A percentile compares a stretch with the other conserved stretches of the same genome.
Conservation (phyloP, 2,113 vertebrate genomes). For the Podarcis cretensis region DNA sequence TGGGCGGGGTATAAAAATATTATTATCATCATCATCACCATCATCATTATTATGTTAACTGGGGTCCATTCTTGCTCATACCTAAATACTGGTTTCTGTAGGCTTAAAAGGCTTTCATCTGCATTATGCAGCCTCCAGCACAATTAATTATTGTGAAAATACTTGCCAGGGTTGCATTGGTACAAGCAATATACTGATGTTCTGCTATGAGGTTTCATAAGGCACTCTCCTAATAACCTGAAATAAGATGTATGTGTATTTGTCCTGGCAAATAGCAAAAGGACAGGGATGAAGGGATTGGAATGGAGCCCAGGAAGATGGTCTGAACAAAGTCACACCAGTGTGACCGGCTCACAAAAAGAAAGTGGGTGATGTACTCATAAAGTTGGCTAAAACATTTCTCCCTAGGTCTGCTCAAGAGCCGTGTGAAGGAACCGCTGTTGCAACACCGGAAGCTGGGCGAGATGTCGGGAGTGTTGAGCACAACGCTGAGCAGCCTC, state of each 20-base stretch:
- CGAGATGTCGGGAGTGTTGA: conserved; percentile 56
- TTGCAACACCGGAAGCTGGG: no score
- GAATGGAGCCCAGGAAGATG: neutral
- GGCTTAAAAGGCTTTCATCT: neutral
- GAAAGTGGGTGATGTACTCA: neutral
- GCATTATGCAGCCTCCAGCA: neutral
- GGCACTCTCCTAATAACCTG: neutral
- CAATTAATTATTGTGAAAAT: neutral
- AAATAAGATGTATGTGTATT: neutral
- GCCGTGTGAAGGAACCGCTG: no score
- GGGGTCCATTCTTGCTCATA: neutral
- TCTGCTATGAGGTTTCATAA: neutral
- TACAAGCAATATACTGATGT: neutral
- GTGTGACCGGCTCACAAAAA: neutral
- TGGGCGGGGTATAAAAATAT: no score
- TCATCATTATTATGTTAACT: no score
- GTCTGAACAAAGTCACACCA: neutral
- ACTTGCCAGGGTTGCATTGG: neutral
- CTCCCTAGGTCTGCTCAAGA: no score
- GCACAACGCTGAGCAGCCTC: conserved; percentile 76
- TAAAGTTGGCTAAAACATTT: neutral
- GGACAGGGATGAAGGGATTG: neutral
- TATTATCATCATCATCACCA: no score
- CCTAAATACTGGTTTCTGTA: neutral
- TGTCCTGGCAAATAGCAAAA: neutral